Evolutionary conservation across 2,888 invertebrate species (phyloP).

Genomic region (Aricia artaxerxes): DNA sequence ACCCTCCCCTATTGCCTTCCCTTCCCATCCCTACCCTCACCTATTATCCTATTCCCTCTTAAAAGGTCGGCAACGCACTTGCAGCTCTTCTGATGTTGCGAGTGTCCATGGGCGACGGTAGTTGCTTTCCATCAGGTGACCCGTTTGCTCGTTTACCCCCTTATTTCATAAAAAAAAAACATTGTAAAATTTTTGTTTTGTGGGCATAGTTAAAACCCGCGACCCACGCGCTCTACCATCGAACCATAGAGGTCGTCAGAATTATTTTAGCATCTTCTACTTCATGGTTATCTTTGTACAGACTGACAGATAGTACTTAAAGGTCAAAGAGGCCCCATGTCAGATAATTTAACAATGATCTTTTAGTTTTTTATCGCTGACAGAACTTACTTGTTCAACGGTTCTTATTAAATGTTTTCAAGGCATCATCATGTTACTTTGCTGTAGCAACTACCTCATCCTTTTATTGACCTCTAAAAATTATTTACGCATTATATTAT

Average conservation of each 20-base stretch:
- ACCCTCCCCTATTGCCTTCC: too few relatives aligned
- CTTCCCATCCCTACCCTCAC: too few relatives aligned
- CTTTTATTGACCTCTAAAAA: neutral
- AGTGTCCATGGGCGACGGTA: too few relatives aligned
- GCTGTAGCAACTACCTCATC: neutral
- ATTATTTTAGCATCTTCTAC: neutral
- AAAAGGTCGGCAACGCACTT: too few relatives aligned
- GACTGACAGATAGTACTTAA: neutral
- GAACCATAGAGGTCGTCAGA: neutral
- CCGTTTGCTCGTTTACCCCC: too few relatives aligned
- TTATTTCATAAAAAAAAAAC: too few relatives aligned
- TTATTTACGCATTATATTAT: neutral
- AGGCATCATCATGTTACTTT: neutral
- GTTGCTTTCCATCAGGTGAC: too few relatives aligned
- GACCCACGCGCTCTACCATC: neutral
- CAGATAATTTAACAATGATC: neutral
- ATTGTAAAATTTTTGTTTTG: neutral
- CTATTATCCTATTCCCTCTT: too few relatives aligned
- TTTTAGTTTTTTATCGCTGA: constrained; percentile 4
- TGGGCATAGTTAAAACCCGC: neutral
- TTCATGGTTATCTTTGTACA: neutral
- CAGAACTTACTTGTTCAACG: neutral
- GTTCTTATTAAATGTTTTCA: neutral
- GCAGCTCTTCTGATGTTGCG: too few relatives aligned
- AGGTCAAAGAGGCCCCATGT: neutral